Evolutionary conservation across 1,140 invertebrate genomes (phyloP).

Genomic region (Colletes gigas): DNA sequence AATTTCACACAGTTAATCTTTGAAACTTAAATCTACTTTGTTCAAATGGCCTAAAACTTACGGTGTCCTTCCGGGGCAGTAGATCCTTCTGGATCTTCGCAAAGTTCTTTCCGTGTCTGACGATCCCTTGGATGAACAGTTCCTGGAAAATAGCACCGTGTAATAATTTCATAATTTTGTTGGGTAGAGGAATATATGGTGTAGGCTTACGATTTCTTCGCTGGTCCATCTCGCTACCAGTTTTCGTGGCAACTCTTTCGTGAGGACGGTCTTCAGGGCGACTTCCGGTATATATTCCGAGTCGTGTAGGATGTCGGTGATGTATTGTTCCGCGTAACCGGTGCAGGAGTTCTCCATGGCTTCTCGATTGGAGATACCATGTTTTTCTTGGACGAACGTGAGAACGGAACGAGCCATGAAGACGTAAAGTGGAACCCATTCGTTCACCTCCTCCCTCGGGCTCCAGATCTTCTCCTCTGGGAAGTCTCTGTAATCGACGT

Average conservation of each 20-base stretch:
- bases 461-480: constrained; percentile 32
- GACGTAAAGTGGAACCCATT: background rate
- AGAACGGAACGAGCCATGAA: background rate
- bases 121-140: background rate
- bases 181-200: too few relatives aligned
- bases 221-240: background rate
- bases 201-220: background rate
- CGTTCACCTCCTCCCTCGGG: background rate
- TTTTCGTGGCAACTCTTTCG: background rate
- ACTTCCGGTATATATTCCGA: background rate
- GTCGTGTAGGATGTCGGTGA: constrained; percentile 11
- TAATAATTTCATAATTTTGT: background rate
- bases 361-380: background rate
- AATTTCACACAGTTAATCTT: too few relatives aligned
- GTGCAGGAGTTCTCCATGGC: constrained; percentile 22
- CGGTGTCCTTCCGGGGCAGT: background rate
- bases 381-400: background rate
- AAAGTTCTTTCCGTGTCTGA: constrained; percentile 5
- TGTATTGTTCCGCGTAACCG: constrained; percentile 15
- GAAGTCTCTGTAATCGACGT: constrained; percentile 19
- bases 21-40: too few relatives aligned
- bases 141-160: background rate
- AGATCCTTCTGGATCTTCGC: background rate
- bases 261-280: background rate
- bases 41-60: background rate